Evolutionary conservation across 2,797 vertebrate species (phyloP), one percentile per base, ranked within the genome.

Genomic region (Amniataba percoides): DNA sequence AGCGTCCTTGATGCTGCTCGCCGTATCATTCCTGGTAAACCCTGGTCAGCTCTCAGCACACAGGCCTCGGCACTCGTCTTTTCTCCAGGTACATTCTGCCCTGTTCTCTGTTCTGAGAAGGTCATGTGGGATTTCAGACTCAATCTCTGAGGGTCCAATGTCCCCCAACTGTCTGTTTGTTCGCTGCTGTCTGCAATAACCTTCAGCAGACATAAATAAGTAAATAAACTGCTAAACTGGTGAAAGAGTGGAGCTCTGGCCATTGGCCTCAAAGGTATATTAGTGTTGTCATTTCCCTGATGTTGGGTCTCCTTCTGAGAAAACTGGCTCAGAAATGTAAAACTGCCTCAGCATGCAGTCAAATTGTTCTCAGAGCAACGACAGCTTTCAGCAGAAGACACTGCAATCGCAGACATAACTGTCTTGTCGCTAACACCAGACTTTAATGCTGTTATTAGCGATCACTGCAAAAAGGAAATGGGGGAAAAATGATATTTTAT

Each of bases 71-170:
- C 79, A 68, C 48, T 75, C 31, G 1, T 79, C 64, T 78, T 60
- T 85, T 83, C 72, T 70, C 56, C 23, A n/a, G 31, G 59, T n/a
- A 31, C 66, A 48, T 65, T 55, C 74, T 70, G 62, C 48, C 43
- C 59, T 78, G 65, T 49, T 42, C 63, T 81, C 59, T 64, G 63
- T 63, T 78, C 77, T 74, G 5, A 63, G 46, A 88, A 91, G 84
- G 90, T 87, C 83, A 80, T 64, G 62, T 56, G 63, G 85, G 86
- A 92, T 76, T 89, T 88, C 78, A 84, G 62, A 77, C 72, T 76
- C 74, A 79, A 77, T 89, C 69, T 84, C 70, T 39, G 18, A 81
- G 68, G 67, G 62, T 43, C 69, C 25, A 3, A 51, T 70, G 61
- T 67, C 78, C 64, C 77, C 60, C 64, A 57, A 69, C 69, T 74